Conservation (phyloP, 2,888 invertebrate species). For the Brachyptera putata region DNA sequence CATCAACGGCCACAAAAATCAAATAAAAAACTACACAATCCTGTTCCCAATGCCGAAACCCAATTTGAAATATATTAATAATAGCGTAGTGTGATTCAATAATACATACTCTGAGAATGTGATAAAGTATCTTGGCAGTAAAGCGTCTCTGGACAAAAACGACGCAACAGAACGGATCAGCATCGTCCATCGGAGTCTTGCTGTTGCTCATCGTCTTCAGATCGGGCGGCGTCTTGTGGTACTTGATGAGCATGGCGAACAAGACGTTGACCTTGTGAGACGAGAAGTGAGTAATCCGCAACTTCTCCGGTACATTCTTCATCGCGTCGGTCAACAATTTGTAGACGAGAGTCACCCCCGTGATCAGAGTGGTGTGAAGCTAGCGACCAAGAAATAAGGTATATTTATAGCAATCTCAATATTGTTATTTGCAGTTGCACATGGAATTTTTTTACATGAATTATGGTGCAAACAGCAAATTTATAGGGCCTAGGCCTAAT, state of each 20-base stretch:
- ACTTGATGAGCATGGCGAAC: neutral
- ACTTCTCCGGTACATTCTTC: neutral
- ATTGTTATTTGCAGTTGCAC: too few relatives aligned
- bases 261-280: neutral
- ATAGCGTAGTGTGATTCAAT: too few relatives aligned
- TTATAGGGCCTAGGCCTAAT: too few relatives aligned
- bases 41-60: too few relatives aligned
- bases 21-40: too few relatives aligned
- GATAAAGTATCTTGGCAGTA: conserved; percentile 70
- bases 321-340: neutral
- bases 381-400: neutral
- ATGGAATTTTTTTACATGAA: too few relatives aligned
- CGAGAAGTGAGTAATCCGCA: neutral
- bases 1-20: too few relatives aligned
- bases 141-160: conserved; percentile 70
- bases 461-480: too few relatives aligned
- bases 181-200: conserved; percentile 47
- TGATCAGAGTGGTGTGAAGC: neutral
- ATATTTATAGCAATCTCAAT: too few relatives aligned
- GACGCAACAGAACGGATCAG: conserved; percentile 56
- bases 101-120: conserved; percentile 54
- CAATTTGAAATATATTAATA: too few relatives aligned
- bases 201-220: too few relatives aligned
- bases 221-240: neutral
- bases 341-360: neutral